phyloP scores from a whole-genome alignment of 2,113 vertebrate genomes.

The Porphyrio hochstetteri region DNA sequence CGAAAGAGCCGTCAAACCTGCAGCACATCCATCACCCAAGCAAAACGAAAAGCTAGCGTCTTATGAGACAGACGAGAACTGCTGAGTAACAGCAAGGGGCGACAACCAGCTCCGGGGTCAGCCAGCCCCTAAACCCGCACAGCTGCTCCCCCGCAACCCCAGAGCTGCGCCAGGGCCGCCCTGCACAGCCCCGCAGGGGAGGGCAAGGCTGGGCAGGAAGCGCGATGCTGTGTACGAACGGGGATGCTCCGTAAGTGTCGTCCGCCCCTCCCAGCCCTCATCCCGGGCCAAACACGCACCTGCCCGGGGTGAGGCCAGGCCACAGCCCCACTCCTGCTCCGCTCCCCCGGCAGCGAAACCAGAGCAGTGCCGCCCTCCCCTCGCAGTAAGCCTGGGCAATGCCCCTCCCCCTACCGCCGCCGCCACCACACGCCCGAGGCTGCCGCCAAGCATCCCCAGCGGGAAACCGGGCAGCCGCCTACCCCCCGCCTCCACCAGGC shows the following conservation, averaged over 20 bases:
- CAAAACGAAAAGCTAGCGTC: neutral
- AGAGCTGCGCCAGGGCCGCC: neutral
- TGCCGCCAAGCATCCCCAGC: neutral
- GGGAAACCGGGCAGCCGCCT: neutral
- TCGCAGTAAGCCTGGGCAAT: neutral
- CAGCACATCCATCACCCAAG: neutral
- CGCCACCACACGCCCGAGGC: neutral
- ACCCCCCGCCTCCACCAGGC: neutral
- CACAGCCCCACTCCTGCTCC: neutral
- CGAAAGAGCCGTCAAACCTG: neutral
- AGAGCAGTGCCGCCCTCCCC: neutral
- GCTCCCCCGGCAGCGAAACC: neutral
- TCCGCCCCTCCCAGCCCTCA: too few relatives aligned
- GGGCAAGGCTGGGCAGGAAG: neutral
- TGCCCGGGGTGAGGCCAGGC: too few relatives aligned
- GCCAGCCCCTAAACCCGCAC: accelerated
- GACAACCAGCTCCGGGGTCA: neutral
- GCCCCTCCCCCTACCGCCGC: neutral
- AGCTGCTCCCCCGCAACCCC: too few relatives aligned
- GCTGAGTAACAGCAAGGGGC: neutral
- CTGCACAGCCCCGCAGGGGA: neutral
- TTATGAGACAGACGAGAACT: neutral
- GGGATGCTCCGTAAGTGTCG: neutral
- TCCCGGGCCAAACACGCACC: neutral
- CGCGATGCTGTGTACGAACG: neutral